Base-by-base conservation (phyloP, 2,797 vertebrate genomes). In the Bucorvus abyssinicus region DNA sequence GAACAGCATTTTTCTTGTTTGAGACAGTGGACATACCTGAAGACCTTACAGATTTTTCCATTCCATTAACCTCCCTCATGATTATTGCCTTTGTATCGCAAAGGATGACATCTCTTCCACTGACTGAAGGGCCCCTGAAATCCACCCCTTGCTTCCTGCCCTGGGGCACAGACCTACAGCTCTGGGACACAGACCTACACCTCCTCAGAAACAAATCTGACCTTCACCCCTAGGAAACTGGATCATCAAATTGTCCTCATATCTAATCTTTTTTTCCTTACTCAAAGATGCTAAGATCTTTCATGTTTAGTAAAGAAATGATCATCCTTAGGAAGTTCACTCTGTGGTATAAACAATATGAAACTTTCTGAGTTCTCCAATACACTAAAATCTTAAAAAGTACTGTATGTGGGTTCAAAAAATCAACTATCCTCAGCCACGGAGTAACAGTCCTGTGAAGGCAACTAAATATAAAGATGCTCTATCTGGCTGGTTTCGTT, bases 41-140 rank as follows among this genome's bases (percentile, higher is more conserved):
- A 85, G 84, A 82, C 42, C 68, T 84, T 49, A 69, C 45, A 36
- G 55, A 78, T 75, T 92, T 96, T 96, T 93, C 75, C 70, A 81
- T 29, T 93, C n/a, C 63, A 56, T 75, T 96, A 94, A 63, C 44
- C 52, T 91, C 90, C 52, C 69, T 73, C 50, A n/a, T 34, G 87
- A 78, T 6, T 75, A 34, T 27, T 81, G 64, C 34, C 30, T 94
- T 90, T 90, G 83, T 94, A 91, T 59, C 70, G n/a, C 63, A 91
- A 90, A 78, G 74, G 63, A 87, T 74, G 63, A 60, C 59, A 75
- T 79, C 47, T 79, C 63, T 90, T 76, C 63, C 49, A 55, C 1
- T 63, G 76, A 84, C 67, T 59, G 60, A 79, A 84, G 10, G 20
- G 36, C 14, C 59, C 52, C 63, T 82, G 83, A 91, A 94, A 81